phyloP scores from a whole-genome alignment of 2,113 vertebrate species.

The Epinephelus cyanopodus region DNA sequence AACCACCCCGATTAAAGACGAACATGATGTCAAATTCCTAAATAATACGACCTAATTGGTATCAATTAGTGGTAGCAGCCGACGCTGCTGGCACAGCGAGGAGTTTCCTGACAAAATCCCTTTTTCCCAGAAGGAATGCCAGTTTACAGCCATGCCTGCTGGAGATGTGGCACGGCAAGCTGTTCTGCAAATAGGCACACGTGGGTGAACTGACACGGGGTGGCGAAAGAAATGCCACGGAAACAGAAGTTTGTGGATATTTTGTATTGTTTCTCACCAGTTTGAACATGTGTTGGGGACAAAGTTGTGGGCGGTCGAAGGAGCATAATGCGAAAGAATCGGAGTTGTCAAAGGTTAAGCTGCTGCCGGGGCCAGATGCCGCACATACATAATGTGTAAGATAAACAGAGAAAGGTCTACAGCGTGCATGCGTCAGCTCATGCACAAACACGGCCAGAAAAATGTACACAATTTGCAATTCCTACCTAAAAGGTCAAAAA shows the following conservation, averaged over 20 bases:
- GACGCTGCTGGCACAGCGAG: constrained; percentile 55
- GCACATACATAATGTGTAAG: constrained; percentile 24
- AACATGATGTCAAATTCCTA: constrained; percentile 72
- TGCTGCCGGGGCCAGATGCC: constrained; percentile 18
- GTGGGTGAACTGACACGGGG: constrained; percentile 31
- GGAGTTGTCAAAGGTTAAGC: constrained; percentile 52
- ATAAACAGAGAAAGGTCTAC: constrained; percentile 8
- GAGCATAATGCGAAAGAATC: background rate
- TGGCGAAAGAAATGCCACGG: background rate
- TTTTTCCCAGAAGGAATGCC: constrained; percentile 61
- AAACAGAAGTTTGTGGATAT: background rate
- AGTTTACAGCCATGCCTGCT: constrained; percentile 48
- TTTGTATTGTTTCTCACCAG: background rate
- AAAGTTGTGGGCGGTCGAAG: constrained; percentile 21
- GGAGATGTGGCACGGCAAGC: constrained; percentile 53
- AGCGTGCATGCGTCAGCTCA: constrained; percentile 10
- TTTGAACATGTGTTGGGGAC: background rate
- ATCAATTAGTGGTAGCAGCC: constrained; percentile 67
- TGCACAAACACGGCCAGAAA: constrained; percentile 12
- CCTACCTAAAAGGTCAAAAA: constrained; percentile 64
- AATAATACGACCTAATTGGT: constrained; percentile 74
- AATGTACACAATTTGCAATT: constrained; percentile 44
- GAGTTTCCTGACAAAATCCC: constrained; percentile 48
- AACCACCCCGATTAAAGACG: constrained; percentile 63
- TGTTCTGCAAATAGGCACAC: constrained; percentile 52